Conservation (phyloP, 2,888 invertebrate species). For the Lutraria lutraria region DNA sequence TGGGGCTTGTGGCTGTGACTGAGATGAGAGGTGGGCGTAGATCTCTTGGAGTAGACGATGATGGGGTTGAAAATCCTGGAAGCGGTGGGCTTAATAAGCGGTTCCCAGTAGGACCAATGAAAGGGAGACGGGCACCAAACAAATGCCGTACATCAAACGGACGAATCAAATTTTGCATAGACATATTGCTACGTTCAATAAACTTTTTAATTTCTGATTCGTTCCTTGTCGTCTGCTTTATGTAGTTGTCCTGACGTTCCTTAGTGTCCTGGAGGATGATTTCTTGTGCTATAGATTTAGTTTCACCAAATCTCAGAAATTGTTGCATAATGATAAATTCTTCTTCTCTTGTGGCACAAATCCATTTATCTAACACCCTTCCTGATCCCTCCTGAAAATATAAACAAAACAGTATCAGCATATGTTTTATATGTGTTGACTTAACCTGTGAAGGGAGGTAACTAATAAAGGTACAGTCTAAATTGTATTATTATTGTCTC, state of each 20-base stretch:
- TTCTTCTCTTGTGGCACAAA: slow-evolving; percentile 94
- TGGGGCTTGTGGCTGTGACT: slow-evolving; percentile 87
- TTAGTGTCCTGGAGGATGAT: slow-evolving; percentile 88
- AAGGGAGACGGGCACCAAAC: slow-evolving; percentile 78
- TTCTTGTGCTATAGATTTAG: slow-evolving; percentile 93
- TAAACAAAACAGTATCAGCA: neutral
- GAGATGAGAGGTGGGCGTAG: slow-evolving; percentile 77
- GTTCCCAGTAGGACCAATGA: slow-evolving; percentile 75
- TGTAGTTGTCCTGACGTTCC: slow-evolving; percentile 82
- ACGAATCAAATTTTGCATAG: slow-evolving; percentile 83
- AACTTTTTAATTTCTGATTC: slow-evolving; percentile 89
- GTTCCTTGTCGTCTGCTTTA: slow-evolving; percentile 81
- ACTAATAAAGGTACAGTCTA: neutral
- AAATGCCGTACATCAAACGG: slow-evolving; percentile 82
- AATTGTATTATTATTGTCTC: neutral
- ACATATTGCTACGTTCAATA: slow-evolving; percentile 88
- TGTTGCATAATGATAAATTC: slow-evolving; percentile 96
- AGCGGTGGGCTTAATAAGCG: slow-evolving; percentile 79
- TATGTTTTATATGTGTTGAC: neutral
- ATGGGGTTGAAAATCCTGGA: slow-evolving; percentile 76
- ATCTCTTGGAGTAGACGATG: slow-evolving; percentile 68
- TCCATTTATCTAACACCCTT: slow-evolving; percentile 95
- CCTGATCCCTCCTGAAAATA: slow-evolving; percentile 92
- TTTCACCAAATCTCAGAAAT: slow-evolving; percentile 96
- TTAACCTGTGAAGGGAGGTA: neutral